phyloP scores from a whole-genome alignment of 1,140 invertebrate species.

The Papilio xuthus region DNA sequence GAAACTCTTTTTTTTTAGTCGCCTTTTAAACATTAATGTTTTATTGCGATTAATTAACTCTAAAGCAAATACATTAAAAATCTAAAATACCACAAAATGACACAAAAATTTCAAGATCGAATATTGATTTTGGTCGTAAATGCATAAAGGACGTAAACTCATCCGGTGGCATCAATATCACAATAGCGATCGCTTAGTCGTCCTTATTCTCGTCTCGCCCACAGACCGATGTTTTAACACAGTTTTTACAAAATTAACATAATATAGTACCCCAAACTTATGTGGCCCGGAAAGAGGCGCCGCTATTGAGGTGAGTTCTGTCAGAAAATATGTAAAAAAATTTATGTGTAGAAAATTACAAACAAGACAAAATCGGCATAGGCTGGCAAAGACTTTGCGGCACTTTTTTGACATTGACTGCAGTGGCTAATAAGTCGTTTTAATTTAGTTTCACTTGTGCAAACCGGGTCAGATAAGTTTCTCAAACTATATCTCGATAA shows the following conservation, averaged over 20 bases:
- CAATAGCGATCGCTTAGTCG: neutral
- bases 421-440: too few relatives aligned
- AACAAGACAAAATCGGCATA: neutral
- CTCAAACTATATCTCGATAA: constrained; percentile 41
- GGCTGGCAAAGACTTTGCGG: neutral
- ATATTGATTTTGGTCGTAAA: neutral
- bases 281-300: neutral
- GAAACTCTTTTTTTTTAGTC: too few relatives aligned
- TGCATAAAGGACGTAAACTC: neutral
- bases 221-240: constrained; percentile 19
- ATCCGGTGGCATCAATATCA: neutral
- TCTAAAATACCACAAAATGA: too few relatives aligned
- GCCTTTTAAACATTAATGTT: too few relatives aligned
- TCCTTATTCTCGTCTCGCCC: constrained; percentile 27
- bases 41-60: too few relatives aligned
- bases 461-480: neutral
- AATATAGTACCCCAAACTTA: neutral
- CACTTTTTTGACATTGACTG: too few relatives aligned
- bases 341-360: neutral
- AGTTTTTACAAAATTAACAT: constrained; percentile 40
- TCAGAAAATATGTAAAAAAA: neutral
- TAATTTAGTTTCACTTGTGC: neutral
- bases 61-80: too few relatives aligned
- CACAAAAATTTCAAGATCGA: too few relatives aligned
- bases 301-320: neutral